These are phyloP conservation scores for Eulithis testata DNA, from an alignment of 2,888 invertebrate species.

Conservation along the genomic window DNA sequence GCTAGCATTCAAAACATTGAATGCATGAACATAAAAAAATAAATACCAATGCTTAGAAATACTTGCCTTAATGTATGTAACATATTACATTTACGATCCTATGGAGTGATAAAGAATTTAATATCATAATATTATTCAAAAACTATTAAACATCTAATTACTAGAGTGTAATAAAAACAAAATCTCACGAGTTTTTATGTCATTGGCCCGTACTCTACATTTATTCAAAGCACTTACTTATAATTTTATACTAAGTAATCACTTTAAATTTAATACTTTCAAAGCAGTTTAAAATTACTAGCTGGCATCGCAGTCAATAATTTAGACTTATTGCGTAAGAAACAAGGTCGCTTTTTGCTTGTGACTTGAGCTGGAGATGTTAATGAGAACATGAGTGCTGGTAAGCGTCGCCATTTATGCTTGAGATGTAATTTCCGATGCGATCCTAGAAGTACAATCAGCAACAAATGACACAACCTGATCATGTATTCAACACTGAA, in stretches of 20 bases:
- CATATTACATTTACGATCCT: neutral
- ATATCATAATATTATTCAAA: neutral
- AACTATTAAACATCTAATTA: slow-evolving; percentile 6
- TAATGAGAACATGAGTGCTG: slow-evolving; percentile 63
- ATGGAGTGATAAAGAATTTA: slow-evolving; percentile 1
- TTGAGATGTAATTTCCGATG: slow-evolving; percentile 75
- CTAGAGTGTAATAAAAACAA: slow-evolving; percentile 7
- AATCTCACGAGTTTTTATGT: slow-evolving; percentile 15
- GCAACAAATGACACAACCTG: slow-evolving; percentile 55
- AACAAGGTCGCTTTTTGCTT: slow-evolving; percentile 37
- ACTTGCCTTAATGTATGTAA: no score
- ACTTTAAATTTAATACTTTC: slow-evolving; percentile 34
- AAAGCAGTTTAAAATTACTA: slow-evolving; percentile 32
- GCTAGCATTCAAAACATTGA: no score
- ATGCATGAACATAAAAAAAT: no score
- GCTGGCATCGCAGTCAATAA: neutral
- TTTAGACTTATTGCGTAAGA: neutral
- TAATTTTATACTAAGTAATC: slow-evolving; percentile 38
- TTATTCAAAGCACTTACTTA: slow-evolving; percentile 31
- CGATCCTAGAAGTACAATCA: slow-evolving; percentile 47
- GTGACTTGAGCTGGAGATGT: slow-evolving; percentile 47
- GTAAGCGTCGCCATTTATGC: slow-evolving; percentile 67
- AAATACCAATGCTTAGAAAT: no score
- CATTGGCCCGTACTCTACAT: slow-evolving; percentile 6
- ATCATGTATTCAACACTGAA: neutral